Percentiles rank a stretch among this genome's conserved stretches.
phyloP scores from a whole-genome alignment of 2,888 invertebrate species.

The Drosophila incognita region DNA sequence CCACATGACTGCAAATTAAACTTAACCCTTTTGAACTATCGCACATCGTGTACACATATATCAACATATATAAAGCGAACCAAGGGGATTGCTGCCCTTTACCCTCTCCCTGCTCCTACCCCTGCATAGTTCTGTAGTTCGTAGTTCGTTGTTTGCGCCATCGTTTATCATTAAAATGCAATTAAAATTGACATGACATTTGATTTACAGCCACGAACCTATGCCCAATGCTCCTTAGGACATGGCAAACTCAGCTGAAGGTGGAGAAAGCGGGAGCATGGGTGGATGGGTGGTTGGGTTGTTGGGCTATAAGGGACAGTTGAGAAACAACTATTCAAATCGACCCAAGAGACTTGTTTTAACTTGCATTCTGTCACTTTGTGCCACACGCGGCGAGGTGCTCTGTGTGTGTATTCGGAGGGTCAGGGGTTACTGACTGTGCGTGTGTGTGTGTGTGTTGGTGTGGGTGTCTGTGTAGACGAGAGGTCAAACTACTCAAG shows the following conservation, averaged over 20 bases:
- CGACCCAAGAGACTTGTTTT: conserved; percentile 49
- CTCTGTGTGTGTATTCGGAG: background rate
- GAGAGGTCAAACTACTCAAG: conserved; percentile 20
- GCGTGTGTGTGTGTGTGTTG: background rate
- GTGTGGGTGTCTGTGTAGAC: background rate
- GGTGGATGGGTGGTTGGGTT: background rate
- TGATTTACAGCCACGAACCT: conserved; percentile 66
- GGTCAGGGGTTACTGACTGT: conserved; percentile 3
- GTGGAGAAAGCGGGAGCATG: background rate
- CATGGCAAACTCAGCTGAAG: background rate
- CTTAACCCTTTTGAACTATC: conserved; percentile 55
- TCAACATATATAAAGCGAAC: background rate
- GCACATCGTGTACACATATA: background rate
- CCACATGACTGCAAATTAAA: conserved; percentile 13
- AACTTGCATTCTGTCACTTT: conserved; percentile 55
- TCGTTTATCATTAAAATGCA: conserved; percentile 76
- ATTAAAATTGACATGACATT: conserved; percentile 76
- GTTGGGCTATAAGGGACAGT: background rate
- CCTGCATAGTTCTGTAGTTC: conserved; percentile 7
- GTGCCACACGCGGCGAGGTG: conserved; percentile 3
- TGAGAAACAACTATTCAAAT: conserved; percentile 37
- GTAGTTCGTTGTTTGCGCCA: conserved; percentile 53
- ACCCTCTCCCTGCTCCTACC: too few species aligned
- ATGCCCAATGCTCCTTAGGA: conserved; percentile 23
- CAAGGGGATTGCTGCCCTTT: background rate